Percentiles rank a stretch among this genome's conserved stretches.
Conservation (phyloP, 2,888 invertebrate genomes). For the Hyalella azteca region DNA sequence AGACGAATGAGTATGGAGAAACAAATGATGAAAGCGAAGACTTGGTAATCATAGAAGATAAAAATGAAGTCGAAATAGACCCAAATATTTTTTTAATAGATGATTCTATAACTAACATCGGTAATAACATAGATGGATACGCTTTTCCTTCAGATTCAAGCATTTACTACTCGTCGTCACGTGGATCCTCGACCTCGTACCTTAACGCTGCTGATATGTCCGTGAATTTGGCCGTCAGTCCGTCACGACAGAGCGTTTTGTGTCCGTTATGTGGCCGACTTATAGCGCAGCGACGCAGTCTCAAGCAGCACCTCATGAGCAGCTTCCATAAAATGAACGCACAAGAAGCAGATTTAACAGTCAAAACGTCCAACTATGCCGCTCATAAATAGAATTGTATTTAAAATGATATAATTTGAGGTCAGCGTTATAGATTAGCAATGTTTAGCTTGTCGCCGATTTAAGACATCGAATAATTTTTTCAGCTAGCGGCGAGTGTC, state of each 20-base stretch:
- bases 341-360: conserved; percentile 51
- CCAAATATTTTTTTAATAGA: not conserved
- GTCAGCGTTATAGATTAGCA: too few relatives aligned
- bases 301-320: conserved; percentile 57
- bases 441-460: too few relatives aligned
- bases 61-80: not conserved
- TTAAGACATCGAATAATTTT: too few relatives aligned
- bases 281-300: conserved; percentile 56
- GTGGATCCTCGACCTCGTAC: not conserved
- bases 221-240: conserved; percentile 40
- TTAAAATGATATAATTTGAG: too few relatives aligned
- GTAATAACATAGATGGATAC: too few relatives aligned
- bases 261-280: conserved; percentile 57
- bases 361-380: conserved; percentile 49
- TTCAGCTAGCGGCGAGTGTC: too few relatives aligned
- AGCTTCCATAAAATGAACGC: conserved; percentile 55
- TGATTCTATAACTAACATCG: not conserved
- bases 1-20: too few relatives aligned
- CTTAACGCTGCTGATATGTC: not conserved
- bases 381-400: too few relatives aligned
- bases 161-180: too few relatives aligned
- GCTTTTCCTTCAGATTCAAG: too few relatives aligned
- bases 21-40: not conserved
- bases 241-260: conserved; percentile 55
- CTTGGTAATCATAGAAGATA: conserved; percentile 6